Percentiles rank a stretch among this genome's conserved stretches.
Evolutionary conservation across 2,113 vertebrate genomes (phyloP).

Genomic region (Gnathonemus longibarbis): DNA sequence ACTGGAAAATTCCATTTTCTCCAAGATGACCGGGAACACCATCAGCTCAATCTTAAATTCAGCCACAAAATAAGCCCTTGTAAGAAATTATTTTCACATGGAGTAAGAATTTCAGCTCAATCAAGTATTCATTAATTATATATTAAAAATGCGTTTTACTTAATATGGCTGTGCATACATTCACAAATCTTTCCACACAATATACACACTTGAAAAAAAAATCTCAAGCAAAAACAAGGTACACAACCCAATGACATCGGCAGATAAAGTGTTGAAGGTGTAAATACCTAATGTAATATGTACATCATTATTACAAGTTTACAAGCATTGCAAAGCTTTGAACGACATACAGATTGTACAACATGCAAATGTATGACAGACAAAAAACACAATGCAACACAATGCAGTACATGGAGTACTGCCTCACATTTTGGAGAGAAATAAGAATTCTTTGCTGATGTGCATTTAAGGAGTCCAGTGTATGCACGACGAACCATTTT

Average conservation of each 20-base stretch:
- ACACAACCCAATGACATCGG: slow-evolving; percentile 10
- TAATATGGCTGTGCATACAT: neutral
- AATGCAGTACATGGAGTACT: neutral
- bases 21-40: neutral
- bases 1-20: neutral
- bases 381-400: neutral
- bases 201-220: slow-evolving; percentile 25
- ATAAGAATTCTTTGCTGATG: slow-evolving; percentile 32
- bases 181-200: slow-evolving; percentile 33
- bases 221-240: slow-evolving; percentile 17
- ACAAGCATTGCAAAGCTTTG: slow-evolving; percentile 26
- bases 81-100: neutral
- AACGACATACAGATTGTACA: slow-evolving; percentile 24
- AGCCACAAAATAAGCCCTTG: neutral
- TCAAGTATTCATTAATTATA: neutral
- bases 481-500: neutral
- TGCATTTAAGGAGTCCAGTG: slow-evolving; percentile 31
- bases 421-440: neutral
- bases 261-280: slow-evolving; percentile 19
- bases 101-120: neutral
- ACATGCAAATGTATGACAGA: slow-evolving; percentile 17
- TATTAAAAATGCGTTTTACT: neutral
- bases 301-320: slow-evolving; percentile 49
- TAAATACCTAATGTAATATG: slow-evolving; percentile 34
- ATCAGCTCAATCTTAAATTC: neutral